Percentiles rank a stretch among this genome's conserved stretches.
Evolutionary conservation across 2,797 vertebrate genomes (phyloP).

Genomic region (Myoxocephalus aenaeus): DNA sequence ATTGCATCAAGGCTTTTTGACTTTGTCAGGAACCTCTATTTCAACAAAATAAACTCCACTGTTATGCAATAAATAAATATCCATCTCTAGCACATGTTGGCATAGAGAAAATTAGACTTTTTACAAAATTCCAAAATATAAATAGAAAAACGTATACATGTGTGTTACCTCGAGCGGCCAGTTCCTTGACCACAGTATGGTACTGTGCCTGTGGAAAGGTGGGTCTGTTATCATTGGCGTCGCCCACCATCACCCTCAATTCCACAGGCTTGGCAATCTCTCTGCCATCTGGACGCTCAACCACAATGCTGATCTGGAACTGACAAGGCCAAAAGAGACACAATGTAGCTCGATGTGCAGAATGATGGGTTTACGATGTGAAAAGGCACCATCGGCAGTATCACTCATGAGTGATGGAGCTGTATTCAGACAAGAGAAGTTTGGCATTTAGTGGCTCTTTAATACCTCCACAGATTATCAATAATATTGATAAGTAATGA

Average conservation of each 20-base stretch:
- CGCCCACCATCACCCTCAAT: constrained; percentile 84
- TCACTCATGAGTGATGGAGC: constrained; percentile 20
- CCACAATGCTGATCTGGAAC: constrained; percentile 85
- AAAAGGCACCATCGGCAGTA: constrained; percentile 1
- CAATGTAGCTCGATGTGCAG: neutral
- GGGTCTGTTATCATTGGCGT: constrained; percentile 87
- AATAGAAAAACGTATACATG: neutral
- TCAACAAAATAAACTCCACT: neutral
- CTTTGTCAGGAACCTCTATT: too few relatives aligned
- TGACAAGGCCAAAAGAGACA: constrained; percentile 49
- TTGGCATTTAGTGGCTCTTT: constrained; percentile 14
- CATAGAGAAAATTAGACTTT: neutral
- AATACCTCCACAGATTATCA: constrained; percentile 1
- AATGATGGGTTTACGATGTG: neutral
- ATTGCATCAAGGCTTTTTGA: too few relatives aligned
- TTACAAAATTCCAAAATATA: neutral
- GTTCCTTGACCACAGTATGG: constrained; percentile 84
- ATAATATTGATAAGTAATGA: constrained; percentile 4
- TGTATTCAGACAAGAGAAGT: constrained; percentile 7
- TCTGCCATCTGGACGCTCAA: constrained; percentile 84
- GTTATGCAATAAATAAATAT: constrained; percentile 5
- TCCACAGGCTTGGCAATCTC: constrained; percentile 84
- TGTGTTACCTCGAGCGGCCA: constrained; percentile 74
- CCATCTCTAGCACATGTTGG: neutral
- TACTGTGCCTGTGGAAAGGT: constrained; percentile 81